Base-by-base conservation (phyloP, 2,797 vertebrate species). In the Rhyacichthys aspro region DNA sequence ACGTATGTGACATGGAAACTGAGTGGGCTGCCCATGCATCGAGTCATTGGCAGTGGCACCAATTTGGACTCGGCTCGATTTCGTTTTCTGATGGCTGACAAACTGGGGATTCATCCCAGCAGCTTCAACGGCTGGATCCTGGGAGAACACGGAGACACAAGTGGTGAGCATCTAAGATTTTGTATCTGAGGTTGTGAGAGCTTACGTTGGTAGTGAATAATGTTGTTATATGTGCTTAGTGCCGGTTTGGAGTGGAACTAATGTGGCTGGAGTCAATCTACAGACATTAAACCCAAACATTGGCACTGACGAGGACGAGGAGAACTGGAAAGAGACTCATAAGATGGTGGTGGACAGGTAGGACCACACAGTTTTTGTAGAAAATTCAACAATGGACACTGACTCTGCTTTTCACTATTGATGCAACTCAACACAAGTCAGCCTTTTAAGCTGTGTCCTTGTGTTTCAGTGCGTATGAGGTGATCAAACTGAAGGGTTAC, bases 1-100 rank as follows among this genome's bases (percentile, higher is more conserved):
- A 98, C 96, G 0, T 98, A 98, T 0, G 94, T 98, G 36, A 97
- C 97, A 36, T 98, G 97, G 97, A 99, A 98, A 75, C 90, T 98
- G 62, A 99, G 97, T n/a, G 94, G 97, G n/a, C 86, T 99, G 62
- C 97, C 97, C 37, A 95, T 96, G 75, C 90, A 96, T 84, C 95
- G 95, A 5, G 91, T 99, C 78, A 96, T 99, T n/a, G 97, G 97
- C 74, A 98, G 97, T 0, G 97, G 97, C 39, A 98, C 96, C 80
- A 99, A 99, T 86, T 89, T 99, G 64, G 97, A 98, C 83, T 95
- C 97, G 0, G 97, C 97, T 14, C 93, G 97, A 39, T 99, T 99
- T 74, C 96, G 97, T 56, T 96, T 91, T 47, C 86, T 98, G 72
- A 96, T 99, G 91, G 88, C 94, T 0, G 94, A 98, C 63, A 96